Base-by-base conservation (phyloP, 2,113 vertebrate species). In the Aldabrachelys gigantea region DNA sequence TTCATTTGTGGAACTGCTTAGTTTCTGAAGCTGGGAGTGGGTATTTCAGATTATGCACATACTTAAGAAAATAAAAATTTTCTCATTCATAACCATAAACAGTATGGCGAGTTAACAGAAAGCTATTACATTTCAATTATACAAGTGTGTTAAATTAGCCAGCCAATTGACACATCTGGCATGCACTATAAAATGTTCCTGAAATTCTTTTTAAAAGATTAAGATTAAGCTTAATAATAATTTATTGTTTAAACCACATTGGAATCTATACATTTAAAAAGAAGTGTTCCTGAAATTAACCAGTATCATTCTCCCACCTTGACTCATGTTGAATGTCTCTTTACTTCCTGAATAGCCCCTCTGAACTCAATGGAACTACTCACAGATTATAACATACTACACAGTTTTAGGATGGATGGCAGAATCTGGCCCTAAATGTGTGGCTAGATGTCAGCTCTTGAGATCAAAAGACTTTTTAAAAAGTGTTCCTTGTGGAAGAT, bases 161-260 rank as follows among this genome's bases (percentile, higher is more conserved):
- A 96, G 93, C 91, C 95, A 96, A 92, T 82, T 95, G 24, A 82
- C 95, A 96, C 96, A 98, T 95, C 95, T 97, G 97, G 95, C 82
- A 95, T 85, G 93, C 95, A 89, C 88, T 96, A 95, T 93, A 97
- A 94, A 95, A 95, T 92, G 57, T 95, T 94, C 88, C 89, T 62
- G 92, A 96, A 94, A 96, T 94, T 96, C 86, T 94, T 96, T 88
- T 87, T 62, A 87, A 97, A 94, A 96, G 89, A 97, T 96, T 95
- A 94, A 95, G 95, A 93, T 97, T 94, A 94, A 96, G 96, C 92
- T 97, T 94, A 44, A 95, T 96, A 97, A 96, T 97, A 96, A 97
- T 97, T 97, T 96, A 72, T 89, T 95, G 82, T 92, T 89, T 97
- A 95, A 91, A 92, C 94, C 95, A 96, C 94, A 95, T 91, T 91